These are phyloP conservation scores for Prionailurus viverrinus DNA, from an alignment of 2,113 vertebrate genomes.

Conservation along the genomic window DNA sequence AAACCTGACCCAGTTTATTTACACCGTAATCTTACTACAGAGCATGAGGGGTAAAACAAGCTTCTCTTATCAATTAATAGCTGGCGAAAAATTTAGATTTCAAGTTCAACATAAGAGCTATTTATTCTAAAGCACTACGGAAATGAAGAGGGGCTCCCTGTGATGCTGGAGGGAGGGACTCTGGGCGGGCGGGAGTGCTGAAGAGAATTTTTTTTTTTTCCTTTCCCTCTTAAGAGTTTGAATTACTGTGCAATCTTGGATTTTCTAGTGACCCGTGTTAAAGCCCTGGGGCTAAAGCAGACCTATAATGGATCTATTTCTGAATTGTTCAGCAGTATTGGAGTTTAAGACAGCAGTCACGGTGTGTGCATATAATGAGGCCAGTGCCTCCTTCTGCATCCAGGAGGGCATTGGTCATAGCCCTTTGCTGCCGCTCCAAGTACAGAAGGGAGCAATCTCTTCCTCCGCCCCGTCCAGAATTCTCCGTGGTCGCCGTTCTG, in stretches of 20 bases:
- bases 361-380: slow-evolving; percentile 68
- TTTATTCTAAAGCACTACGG: slow-evolving; percentile 71
- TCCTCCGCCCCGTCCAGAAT: slow-evolving; percentile 37
- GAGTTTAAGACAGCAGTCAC: slow-evolving; percentile 73
- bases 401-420: not conserved
- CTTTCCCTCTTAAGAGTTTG: slow-evolving; percentile 67
- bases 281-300: slow-evolving; percentile 77
- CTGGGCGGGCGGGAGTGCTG: not conserved
- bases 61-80: slow-evolving; percentile 84
- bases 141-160: slow-evolving; percentile 2
- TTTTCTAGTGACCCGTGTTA: slow-evolving; percentile 80
- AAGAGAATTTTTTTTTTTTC: slow-evolving; percentile 31
- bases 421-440: not conserved
- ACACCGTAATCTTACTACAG: slow-evolving; percentile 76
- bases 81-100: slow-evolving; percentile 72
- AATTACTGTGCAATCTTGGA: slow-evolving; percentile 72
- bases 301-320: slow-evolving; percentile 84
- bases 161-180: not conserved
- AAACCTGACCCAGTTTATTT: slow-evolving; percentile 81
- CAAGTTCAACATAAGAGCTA: slow-evolving; percentile 69
- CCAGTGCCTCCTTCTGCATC: slow-evolving; percentile 1
- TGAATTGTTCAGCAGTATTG: slow-evolving; percentile 77
- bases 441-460: not conserved
- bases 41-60: slow-evolving; percentile 75
- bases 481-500: not conserved